Conservation (phyloP, 2,888 invertebrate species). For the Drosophila eohydei region DNA sequence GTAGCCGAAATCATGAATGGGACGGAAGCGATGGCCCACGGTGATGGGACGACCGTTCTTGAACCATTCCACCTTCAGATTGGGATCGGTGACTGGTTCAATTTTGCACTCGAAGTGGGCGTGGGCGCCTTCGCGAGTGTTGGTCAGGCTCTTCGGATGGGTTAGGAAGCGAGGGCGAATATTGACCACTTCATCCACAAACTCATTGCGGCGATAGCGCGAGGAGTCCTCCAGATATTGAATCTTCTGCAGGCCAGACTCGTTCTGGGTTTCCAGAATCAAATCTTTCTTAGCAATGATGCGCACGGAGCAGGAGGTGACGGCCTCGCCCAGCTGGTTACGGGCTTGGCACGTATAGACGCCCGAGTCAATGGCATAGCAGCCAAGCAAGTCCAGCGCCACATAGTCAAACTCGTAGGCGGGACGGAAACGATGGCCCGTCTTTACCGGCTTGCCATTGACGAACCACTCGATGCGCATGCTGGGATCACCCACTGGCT, state of each 20-base stretch:
- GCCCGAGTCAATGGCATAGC: conserved; percentile 98
- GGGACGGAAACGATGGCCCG: conserved; percentile 97
- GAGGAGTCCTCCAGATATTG: conserved; percentile 95
- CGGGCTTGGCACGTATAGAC: conserved; percentile 98
- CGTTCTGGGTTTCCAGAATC: conserved; percentile 94
- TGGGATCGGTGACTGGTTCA: conserved; percentile 98
- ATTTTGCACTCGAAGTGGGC: conserved; percentile 99
- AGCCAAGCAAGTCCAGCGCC: conserved; percentile 96
- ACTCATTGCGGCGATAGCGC: conserved; percentile 92
- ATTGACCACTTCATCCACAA: conserved; percentile 93
- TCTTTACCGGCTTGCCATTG: conserved; percentile 95
- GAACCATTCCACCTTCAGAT: conserved; percentile 98
- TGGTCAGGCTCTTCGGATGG: conserved; percentile 93
- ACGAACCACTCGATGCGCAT: conserved; percentile 98
- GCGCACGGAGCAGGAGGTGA: conserved; percentile 95
- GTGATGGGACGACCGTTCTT: conserved; percentile 97
- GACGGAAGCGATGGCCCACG: conserved; percentile 97
- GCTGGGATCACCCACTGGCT: conserved; percentile 95
- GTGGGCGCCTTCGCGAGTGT: conserved; percentile 94
- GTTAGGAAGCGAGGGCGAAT: conserved; percentile 94
- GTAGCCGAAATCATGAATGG: conserved; percentile 99
- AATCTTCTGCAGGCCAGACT: conserved; percentile 95
- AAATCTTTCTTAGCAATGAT: conserved; percentile 95
- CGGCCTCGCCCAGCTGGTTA: conserved; percentile 97
- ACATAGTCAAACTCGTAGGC: conserved; percentile 99